Evolutionary conservation across 35 echinoderm and acorn worm species (phyloP).

Genomic region (Strongylocentrotus purpuratus): DNA sequence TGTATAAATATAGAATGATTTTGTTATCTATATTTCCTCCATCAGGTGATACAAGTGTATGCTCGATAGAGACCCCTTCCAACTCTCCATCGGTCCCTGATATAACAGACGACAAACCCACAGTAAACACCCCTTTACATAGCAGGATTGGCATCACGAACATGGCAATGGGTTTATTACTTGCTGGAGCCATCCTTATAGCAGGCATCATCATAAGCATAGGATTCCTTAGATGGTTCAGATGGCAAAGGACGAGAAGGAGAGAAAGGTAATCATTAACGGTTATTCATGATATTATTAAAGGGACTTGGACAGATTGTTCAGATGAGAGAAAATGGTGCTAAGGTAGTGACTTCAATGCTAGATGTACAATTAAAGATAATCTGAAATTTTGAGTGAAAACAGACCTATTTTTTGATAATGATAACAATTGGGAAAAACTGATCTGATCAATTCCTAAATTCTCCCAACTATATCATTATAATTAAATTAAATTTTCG

Average conservation of each 20-base stretch:
- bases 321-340: too few relatives aligned
- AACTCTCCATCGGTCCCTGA: not conserved
- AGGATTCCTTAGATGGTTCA: constrained; percentile 6
- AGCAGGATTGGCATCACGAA: not conserved
- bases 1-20: not conserved
- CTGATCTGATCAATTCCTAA: too few relatives aligned
- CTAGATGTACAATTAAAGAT: too few relatives aligned
- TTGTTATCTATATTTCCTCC: not conserved
- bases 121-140: not conserved
- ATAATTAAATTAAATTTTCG: too few relatives aligned
- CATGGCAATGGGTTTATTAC: not conserved
- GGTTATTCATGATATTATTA: too few relatives aligned
- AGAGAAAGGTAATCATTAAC: not conserved
- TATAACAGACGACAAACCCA: not conserved
- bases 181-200: not conserved
- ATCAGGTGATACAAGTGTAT: not conserved
- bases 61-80: not conserved
- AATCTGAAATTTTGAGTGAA: too few relatives aligned
- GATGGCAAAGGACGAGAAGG: constrained; percentile 22
- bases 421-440: too few relatives aligned
- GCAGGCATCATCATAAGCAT: not conserved
- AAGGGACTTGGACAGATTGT: too few relatives aligned
- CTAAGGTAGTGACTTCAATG: too few relatives aligned
- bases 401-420: too few relatives aligned
- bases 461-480: too few relatives aligned